Evolutionary conservation across 2,888 invertebrate species (phyloP).

Genomic region (Metopia argyrocephala): DNA sequence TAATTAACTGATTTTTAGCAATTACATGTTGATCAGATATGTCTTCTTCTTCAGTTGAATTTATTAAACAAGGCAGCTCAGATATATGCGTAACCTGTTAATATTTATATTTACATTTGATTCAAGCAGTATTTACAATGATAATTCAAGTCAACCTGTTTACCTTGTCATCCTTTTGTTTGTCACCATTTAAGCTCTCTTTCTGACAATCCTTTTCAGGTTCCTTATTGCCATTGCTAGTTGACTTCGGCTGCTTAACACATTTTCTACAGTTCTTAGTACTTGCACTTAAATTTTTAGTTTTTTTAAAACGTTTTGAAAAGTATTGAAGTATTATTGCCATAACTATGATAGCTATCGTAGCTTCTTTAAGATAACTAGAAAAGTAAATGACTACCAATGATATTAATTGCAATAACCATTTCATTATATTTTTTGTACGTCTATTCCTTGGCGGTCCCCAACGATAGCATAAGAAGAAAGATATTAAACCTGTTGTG

Average conservation of each 20-base stretch:
- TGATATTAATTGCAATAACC: conserved; percentile 89
- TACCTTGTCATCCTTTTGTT: conserved; percentile 92
- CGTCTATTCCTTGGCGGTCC: conserved; percentile 92
- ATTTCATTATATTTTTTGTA: conserved; percentile 92
- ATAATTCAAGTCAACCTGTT: conserved; percentile 79
- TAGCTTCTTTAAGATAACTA: conserved; percentile 89
- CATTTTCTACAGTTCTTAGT: too few relatives aligned
- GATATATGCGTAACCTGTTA: too few relatives aligned
- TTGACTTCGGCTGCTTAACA: too few relatives aligned
- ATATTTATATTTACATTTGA: too few relatives aligned
- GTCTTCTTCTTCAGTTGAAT: too few relatives aligned
- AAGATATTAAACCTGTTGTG: conserved; percentile 85
- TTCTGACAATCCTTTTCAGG: conserved; percentile 89
- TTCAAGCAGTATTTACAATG: too few relatives aligned
- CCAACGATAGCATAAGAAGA: conserved; percentile 91
- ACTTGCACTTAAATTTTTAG: conserved; percentile 82
- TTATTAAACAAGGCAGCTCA: too few relatives aligned
- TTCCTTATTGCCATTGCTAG: conserved; percentile 87
- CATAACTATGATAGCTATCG: conserved; percentile 83
- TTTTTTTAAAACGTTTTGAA: conserved; percentile 77
- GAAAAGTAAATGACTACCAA: conserved; percentile 87
- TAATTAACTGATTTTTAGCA: neutral
- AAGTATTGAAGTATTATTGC: conserved; percentile 83
- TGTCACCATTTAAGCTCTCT: conserved; percentile 88
- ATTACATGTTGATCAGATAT: neutral